phyloP scores from a whole-genome alignment of 1,140 invertebrate genomes.

The Aphelinus certus region DNA sequence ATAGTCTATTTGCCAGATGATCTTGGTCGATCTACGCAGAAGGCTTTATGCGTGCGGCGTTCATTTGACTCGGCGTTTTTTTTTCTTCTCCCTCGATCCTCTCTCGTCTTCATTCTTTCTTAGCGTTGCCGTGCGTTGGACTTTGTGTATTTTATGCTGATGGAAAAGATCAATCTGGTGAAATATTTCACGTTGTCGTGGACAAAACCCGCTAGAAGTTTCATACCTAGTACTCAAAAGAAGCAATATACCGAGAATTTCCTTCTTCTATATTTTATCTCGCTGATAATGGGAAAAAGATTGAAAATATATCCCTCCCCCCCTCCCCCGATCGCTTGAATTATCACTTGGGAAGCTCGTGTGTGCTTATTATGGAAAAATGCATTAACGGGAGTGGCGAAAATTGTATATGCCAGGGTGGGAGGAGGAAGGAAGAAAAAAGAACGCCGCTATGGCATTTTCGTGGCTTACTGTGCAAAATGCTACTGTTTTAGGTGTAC shows the following conservation, averaged over 20 bases:
- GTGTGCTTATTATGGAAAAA: too few relatives aligned
- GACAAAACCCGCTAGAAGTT: not conserved
- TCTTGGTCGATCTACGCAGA: slow-evolving; percentile 41
- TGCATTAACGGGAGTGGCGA: too few relatives aligned
- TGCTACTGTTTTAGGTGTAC: slow-evolving; percentile 14
- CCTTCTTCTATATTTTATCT: too few relatives aligned
- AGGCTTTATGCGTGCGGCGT: slow-evolving; percentile 44
- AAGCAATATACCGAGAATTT: too few relatives aligned
- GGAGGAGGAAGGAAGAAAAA: slow-evolving; percentile 12
- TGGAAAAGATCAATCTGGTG: not conserved
- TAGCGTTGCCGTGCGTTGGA: not conserved
- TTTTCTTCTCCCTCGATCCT: slow-evolving; percentile 22
- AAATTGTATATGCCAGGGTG: not conserved
- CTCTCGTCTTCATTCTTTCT: slow-evolving; percentile 1
- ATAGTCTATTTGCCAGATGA: slow-evolving; percentile 49
- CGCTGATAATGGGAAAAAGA: too few relatives aligned
- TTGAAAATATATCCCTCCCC: too few relatives aligned
- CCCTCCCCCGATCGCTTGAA: too few relatives aligned
- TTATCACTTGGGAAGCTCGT: too few relatives aligned
- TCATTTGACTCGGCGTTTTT: slow-evolving; percentile 27
- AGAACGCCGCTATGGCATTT: not conserved
- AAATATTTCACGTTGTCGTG: not conserved
- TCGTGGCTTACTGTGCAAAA: slow-evolving; percentile 13
- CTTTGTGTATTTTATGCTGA: not conserved
- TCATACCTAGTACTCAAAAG: too few relatives aligned